phyloP scores from a whole-genome alignment of 2,113 vertebrate species.

The Anseranas semipalmata region DNA sequence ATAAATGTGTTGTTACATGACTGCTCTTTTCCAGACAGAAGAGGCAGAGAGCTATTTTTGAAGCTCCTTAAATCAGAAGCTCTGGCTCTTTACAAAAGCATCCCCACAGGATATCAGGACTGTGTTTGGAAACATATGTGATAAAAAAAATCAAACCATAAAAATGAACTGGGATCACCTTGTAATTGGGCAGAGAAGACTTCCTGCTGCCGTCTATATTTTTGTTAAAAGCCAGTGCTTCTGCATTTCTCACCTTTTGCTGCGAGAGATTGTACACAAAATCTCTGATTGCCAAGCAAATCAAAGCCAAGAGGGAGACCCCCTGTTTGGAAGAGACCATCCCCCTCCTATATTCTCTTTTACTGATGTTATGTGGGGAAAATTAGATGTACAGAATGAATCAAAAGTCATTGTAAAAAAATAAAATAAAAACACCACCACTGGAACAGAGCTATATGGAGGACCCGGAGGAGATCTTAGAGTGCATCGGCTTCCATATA shows the following conservation, averaged over 20 bases:
- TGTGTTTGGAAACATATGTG: constrained; percentile 83
- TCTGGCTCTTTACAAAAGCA: constrained; percentile 82
- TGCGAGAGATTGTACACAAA: constrained; percentile 72
- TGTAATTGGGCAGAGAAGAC: constrained; percentile 83
- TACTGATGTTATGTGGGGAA: constrained; percentile 67
- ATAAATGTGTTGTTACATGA: constrained; percentile 76
- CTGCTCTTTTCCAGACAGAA: constrained; percentile 77
- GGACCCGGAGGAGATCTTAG: constrained; percentile 36
- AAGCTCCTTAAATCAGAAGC: constrained; percentile 84
- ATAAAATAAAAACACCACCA: constrained; percentile 20
- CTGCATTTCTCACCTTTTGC: constrained; percentile 78
- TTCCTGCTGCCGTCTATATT: constrained; percentile 75
- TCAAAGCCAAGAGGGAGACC: constrained; percentile 74
- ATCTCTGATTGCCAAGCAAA: constrained; percentile 77
- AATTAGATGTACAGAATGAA: constrained; percentile 73
- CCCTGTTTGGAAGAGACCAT: constrained; percentile 74
- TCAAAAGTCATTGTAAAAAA: constrained; percentile 49
- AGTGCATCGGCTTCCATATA: constrained; percentile 23
- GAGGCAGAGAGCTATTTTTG: constrained; percentile 80
- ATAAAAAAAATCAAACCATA: constrained; percentile 81
- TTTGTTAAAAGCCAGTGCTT: constrained; percentile 73
- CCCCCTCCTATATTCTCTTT: constrained; percentile 67
- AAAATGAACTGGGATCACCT: constrained; percentile 83
- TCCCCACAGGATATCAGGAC: constrained; percentile 81
- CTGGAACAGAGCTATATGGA: constrained; percentile 48